Evolutionary conservation across 1,140 invertebrate genomes (phyloP).

Genomic region (Pantala flavescens): DNA sequence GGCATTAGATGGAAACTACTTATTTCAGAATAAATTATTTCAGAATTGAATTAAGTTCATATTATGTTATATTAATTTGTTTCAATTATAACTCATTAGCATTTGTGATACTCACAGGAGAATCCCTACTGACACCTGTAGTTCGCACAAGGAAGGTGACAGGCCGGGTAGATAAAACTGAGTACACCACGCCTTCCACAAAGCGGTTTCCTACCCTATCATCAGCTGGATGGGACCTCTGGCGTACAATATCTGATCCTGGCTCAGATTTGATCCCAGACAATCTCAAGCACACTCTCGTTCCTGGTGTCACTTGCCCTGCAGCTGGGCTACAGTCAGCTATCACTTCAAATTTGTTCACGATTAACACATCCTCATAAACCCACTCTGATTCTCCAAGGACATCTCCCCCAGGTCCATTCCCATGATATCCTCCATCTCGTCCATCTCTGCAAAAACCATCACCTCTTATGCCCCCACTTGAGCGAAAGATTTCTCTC

Average conservation of each 20-base stretch:
- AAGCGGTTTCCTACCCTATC: background rate
- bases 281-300: conserved; percentile 51
- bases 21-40: too few species aligned
- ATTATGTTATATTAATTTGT: too few species aligned
- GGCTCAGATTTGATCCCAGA: conserved; percentile 34
- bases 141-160: background rate
- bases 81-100: too few species aligned
- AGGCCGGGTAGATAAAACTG: background rate
- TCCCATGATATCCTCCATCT: background rate
- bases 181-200: background rate
- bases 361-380: conserved; percentile 59
- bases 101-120: background rate
- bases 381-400: conserved; percentile 18
- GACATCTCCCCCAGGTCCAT: background rate
- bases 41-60: too few species aligned
- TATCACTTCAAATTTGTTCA: conserved; percentile 77
- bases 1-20: too few species aligned
- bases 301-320: conserved; percentile 56
- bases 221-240: background rate
- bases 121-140: background rate
- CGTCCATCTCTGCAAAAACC: background rate
- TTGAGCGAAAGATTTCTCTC: background rate
- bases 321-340: conserved; percentile 83
- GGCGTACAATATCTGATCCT: background rate
- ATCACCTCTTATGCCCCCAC: background rate